These are phyloP conservation scores for Apoderus coryli DNA, from an alignment of 2,888 invertebrate species.

Conservation along the genomic window DNA sequence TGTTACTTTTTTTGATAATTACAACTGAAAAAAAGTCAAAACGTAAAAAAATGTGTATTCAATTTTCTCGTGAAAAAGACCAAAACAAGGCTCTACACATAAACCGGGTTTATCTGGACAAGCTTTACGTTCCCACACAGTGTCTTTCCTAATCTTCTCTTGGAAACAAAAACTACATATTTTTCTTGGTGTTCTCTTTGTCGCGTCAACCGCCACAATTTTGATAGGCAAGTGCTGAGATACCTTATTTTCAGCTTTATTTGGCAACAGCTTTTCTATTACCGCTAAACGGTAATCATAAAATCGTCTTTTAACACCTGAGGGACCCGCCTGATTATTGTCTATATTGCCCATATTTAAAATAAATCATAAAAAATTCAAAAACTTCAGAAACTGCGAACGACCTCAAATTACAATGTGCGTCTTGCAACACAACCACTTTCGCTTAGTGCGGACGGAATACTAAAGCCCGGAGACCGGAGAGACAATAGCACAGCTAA, in stretches of 20 bases:
- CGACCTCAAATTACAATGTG: conserved; percentile 12
- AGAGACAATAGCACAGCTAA: too few species aligned
- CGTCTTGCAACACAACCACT: too few species aligned
- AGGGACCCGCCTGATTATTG: too few species aligned
- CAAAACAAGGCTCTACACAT: not conserved
- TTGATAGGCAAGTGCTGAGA: not conserved
- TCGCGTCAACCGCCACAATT: not conserved
- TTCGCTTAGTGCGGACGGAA: too few species aligned
- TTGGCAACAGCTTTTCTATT: too few species aligned
- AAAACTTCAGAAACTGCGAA: conserved; percentile 7
- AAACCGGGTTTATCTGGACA: conserved; percentile 1
- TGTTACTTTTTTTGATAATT: too few species aligned
- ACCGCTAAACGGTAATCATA: too few species aligned
- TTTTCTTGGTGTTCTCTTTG: not conserved
- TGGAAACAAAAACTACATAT: conserved; percentile 1
- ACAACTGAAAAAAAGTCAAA: too few species aligned
- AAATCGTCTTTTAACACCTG: not conserved
- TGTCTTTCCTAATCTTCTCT: conserved; percentile 1
- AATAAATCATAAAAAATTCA: not conserved
- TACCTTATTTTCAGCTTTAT: too few species aligned
- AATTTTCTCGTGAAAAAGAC: conserved; percentile 1
- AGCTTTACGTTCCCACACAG: conserved; percentile 3
- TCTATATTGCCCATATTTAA: too few species aligned
- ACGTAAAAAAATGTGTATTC: too few species aligned
- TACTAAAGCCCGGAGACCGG: too few species aligned